These are phyloP conservation scores for Sebastes nivosus DNA, from an alignment of 2,797 vertebrate genomes.

Conservation along the genomic window DNA sequence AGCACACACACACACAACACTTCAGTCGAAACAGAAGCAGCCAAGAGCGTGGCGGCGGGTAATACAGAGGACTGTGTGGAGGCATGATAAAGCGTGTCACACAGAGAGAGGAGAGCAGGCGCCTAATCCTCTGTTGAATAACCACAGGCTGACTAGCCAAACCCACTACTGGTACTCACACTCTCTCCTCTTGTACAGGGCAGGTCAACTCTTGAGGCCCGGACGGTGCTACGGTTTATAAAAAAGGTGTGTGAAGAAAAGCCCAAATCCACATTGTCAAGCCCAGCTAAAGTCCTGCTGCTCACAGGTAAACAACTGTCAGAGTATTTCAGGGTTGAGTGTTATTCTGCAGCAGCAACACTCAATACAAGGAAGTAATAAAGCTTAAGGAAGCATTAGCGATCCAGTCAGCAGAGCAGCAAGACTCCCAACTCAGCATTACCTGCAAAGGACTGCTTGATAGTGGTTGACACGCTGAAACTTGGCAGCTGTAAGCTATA, in stretches of 20 bases:
- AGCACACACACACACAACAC: not conserved
- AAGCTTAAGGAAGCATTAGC: constrained; percentile 55
- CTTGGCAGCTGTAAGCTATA: constrained; percentile 19
- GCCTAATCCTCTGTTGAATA: constrained; percentile 77
- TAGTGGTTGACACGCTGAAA: constrained; percentile 17
- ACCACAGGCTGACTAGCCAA: constrained; percentile 58
- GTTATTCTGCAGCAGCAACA: constrained; percentile 40
- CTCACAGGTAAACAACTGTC: constrained; percentile 36
- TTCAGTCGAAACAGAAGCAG: constrained; percentile 51
- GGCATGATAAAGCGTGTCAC: constrained; percentile 65
- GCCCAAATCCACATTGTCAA: constrained; percentile 17
- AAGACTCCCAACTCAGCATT: constrained; percentile 54
- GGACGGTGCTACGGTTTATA: not conserved
- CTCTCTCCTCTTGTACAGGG: constrained; percentile 29
- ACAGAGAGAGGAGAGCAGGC: constrained; percentile 49
- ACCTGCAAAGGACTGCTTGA: constrained; percentile 40
- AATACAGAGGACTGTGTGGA: constrained; percentile 46
- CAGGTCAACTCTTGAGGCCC: constrained; percentile 43
- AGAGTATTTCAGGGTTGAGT: constrained; percentile 17
- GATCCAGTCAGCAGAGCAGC: constrained; percentile 49
- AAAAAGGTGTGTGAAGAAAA: constrained; percentile 34
- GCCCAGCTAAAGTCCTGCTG: constrained; percentile 13
- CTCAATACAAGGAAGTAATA: constrained; percentile 58
- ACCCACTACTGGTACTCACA: constrained; percentile 32
- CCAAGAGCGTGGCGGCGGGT: constrained; percentile 32